Evolutionary conservation across 2,888 invertebrate species (phyloP), one percentile per base, ranked within the genome.

Genomic region (Mimachlamys varia): DNA sequence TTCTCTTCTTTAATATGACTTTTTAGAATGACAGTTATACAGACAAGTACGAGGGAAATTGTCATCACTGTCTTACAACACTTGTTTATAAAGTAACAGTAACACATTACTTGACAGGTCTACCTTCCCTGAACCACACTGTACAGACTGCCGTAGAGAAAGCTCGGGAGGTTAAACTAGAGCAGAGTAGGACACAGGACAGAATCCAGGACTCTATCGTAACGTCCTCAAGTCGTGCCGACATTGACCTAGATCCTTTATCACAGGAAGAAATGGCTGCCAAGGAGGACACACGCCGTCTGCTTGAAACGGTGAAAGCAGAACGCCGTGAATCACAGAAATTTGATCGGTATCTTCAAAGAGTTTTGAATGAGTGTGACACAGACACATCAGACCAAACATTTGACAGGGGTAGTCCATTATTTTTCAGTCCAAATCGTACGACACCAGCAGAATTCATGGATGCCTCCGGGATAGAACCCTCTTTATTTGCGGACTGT

Each of bases 111-210:
- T 49, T 89, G 92, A 87, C 90, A 93, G 93, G 91, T 50, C 91
- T 91, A 15, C 91, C 92, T 12, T 90, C 92, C 38, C 76, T 94
- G 53, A 91, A 93, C 38, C 88, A 89, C 17, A 92, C 93, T 7
- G 89, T 94, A 12, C 90, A 92, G 19, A 89, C 50, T 58, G 93
- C 93, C 76, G 93, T 92, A 17, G 58, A 89, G 13, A 89, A 91
- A 90, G 88, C 87, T 33, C 88, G 88, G 1, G 91, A 92, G 53
- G 89, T 91, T 87, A 92, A 89, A 15, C 27, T 76, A 33, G 38
- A 87, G 62, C 2, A 88, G 89, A 38, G 33, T 53, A 33, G 89
- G 50, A 38, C n/a, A 87, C 15, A 62, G 62, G 49, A 62, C 88
- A 44, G 89, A 88, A 58, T 53, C 89, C 33, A 13, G 50, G 22